Percentiles rank a stretch among this genome's conserved stretches.
These are phyloP conservation scores for Triplophysa dalaica DNA, from an alignment of 2,113 vertebrate species.

Conservation along the genomic window DNA sequence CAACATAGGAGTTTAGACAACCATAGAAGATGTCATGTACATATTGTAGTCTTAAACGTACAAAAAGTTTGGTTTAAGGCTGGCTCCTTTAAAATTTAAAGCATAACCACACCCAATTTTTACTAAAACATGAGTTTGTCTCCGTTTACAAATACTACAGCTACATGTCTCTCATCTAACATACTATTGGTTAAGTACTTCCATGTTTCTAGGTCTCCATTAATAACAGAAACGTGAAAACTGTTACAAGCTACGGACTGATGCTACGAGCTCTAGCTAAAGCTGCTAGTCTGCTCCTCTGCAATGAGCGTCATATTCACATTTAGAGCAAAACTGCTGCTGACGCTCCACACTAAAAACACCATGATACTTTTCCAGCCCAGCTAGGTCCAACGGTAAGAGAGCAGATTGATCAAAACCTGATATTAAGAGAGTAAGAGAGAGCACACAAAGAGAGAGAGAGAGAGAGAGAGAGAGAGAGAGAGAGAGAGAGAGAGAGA, in stretches of 20 bases:
- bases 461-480: conserved; percentile 38
- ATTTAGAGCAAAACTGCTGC: conserved; percentile 79
- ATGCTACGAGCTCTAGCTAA: conserved; percentile 24
- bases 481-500: not conserved
- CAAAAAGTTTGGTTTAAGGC: not conserved
- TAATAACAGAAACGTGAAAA: not conserved
- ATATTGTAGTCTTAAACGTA: not conserved
- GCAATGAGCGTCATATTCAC: conserved; percentile 67
- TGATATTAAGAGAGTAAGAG: conserved; percentile 59
- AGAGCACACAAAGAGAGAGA: not conserved
- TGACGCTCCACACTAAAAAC: conserved; percentile 81
- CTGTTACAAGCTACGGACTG: not conserved
- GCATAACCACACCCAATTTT: not conserved
- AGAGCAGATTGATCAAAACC: conserved; percentile 92
- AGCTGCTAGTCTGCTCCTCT: conserved; percentile 35
- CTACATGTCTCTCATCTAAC: not conserved
- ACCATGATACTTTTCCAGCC: conserved; percentile 85
- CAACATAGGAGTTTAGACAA: no score
- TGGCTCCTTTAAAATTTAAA: not conserved
- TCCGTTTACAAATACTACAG: not conserved
- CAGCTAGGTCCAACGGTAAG: conserved; percentile 89
- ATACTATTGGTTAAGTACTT: not conserved
- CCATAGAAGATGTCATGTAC: not conserved
- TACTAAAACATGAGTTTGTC: not conserved
- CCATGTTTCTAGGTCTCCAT: not conserved